Evolutionary conservation across 1,140 invertebrate species (phyloP), one percentile per base, ranked within the genome.

Genomic region (Drosophila murphyi): DNA sequence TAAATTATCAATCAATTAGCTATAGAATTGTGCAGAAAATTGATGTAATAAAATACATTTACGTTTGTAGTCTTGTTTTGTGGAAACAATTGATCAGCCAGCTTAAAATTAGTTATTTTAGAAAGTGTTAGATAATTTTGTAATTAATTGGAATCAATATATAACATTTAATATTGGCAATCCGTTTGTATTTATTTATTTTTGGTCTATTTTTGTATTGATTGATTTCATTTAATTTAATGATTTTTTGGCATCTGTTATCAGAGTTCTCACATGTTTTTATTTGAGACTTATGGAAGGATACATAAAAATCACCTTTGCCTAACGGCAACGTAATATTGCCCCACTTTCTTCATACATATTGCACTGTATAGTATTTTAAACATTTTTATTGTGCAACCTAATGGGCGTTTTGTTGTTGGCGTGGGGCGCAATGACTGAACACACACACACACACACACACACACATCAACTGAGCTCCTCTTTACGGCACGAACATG

Each of bases 351-450:
- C 72, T 41, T 63, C 62, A 51, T 61, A 61, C 72, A 76, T 71
- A 63, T 71, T 81, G 56, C 74, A 37, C 10, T 65, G 59, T 69
- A 76, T 82, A 76, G 69, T 86, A 86, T 87, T 87, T 87, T 87
- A 87, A 82, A 87, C 67, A 82, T 78, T 88, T 87, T 87, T 88
- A 87, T 88, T 82, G 83, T 82, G 79, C 75, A 82, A 87, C 71
- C 64, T 86, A 86, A 86, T 82, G 78, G 82, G 71, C 71, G 72
- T 82, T 82, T 87, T 82, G 79, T 88, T 86, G 78, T 86, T 80
- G 48, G 76, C 52, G 59, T 65, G 50, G 52, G 56, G 52, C 48
- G 54, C 75, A 71, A 77, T 74, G 69, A 80, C 64, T 60, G 59
- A 39, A 60, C 51, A 56, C 35, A 50, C 51, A 65, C 41, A 29